Evolutionary conservation across 2,797 vertebrate species (phyloP), one percentile per base, ranked within the genome.

Genomic region (Anableps anableps): DNA sequence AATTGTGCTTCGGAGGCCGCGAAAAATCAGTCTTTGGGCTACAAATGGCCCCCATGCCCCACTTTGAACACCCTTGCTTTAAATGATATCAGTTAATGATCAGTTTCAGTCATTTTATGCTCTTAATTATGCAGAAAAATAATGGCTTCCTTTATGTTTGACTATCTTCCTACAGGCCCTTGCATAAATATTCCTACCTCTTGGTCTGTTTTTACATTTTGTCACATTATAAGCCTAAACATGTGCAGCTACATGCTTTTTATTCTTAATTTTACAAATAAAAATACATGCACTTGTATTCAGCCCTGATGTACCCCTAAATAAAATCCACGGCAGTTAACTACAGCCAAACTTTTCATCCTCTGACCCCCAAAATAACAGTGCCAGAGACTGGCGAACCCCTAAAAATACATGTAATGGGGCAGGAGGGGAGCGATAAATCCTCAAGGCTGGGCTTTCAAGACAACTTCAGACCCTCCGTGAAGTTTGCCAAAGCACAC

Each of bases 401-500:
- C n/a, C n/a, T n/a, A n/a, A n/a, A n/a, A n/a, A n/a, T n/a, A n/a
- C n/a, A n/a, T n/a, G n/a, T n/a, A n/a, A n/a, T 89, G 86, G 89
- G 90, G 88, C 82, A 80, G 82, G 80, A 75, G 66, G 58, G 70
- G 75, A 58, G 78, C 10, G 21, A 51, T 72, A 82, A 85, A 80
- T 80, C 90, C 86, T 85, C 87, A 91, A 93, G 88, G 92, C 93
- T 92, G 91, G 84, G 83, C n/a, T 85, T 91, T 88, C 83, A 76
- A 86, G 88, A 83, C 90, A 88, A 83, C 82, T 88, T 92, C 79
- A 70, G 82, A 87, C 85, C 84, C 81, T 80, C 80, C 66, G 48
- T 85, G 81, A 89, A n/a, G 79, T 91, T 94, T 91, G 91, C 85
- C 91, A 90, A 91, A 90, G 90, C 92, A 86, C 87, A 92, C 89